phyloP scores from a whole-genome alignment of 2,113 vertebrate genomes.

The Leucoraja erinaceus region DNA sequence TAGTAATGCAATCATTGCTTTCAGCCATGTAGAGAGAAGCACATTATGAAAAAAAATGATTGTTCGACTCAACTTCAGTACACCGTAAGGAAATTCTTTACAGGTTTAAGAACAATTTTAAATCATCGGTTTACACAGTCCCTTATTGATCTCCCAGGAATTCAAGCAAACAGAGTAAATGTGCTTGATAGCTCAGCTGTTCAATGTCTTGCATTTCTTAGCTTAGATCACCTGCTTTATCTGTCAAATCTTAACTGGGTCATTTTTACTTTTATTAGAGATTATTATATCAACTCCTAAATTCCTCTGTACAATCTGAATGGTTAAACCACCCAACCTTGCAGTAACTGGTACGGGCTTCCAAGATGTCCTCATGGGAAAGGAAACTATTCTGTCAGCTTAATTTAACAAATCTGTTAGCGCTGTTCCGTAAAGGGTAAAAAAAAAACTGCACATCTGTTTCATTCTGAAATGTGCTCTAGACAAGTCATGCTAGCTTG shows the following conservation, averaged over 20 bases:
- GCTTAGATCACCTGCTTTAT: background rate
- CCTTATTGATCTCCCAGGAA: background rate
- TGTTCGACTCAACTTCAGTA: background rate
- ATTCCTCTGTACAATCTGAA: background rate
- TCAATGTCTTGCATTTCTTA: background rate
- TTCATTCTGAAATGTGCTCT: constrained; percentile 7
- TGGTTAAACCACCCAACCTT: constrained; percentile 28
- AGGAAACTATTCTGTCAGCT: constrained; percentile 23
- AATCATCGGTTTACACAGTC: background rate
- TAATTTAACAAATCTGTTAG: constrained; percentile 26
- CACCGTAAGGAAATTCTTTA: background rate
- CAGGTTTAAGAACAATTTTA: background rate
- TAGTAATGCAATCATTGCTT: background rate
- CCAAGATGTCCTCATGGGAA: background rate
- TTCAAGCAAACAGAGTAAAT: background rate
- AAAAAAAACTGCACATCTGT: constrained; percentile 5
- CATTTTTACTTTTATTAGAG: constrained; percentile 32
- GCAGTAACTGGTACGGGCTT: constrained; percentile 7
- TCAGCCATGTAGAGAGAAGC: background rate
- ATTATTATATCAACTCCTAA: constrained; percentile 29
- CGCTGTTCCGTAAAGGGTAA: background rate
- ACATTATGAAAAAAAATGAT: background rate
- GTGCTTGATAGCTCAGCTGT: background rate
- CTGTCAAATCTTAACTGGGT: constrained; percentile 32
- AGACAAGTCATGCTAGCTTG: background rate